A percentile compares a stretch with the other conserved stretches of the same genome.
phyloP scores from a whole-genome alignment of 35 echinoderm and acorn worm species.

The Hemicentrotus pulcherrimus region DNA sequence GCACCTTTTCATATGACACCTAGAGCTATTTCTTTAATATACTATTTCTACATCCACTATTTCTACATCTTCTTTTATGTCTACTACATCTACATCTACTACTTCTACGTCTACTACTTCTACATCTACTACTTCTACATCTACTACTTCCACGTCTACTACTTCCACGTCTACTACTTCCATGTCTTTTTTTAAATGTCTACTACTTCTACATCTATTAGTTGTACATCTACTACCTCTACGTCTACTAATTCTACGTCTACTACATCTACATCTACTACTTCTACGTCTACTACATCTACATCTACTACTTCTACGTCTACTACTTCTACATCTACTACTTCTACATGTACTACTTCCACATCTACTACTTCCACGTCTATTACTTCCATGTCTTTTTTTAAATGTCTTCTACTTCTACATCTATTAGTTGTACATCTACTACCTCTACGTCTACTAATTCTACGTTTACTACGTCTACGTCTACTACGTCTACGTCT shows the following conservation, averaged over 20 bases:
- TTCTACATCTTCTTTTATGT: not conserved
- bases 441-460: not conserved
- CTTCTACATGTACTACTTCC: slow-evolving; percentile 1
- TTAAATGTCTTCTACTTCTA: too few relatives aligned
- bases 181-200: not conserved
- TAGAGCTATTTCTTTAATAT: too few relatives aligned
- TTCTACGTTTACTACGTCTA: not conserved
- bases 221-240: not conserved
- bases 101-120: not conserved
- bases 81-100: slow-evolving; percentile 15
- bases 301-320: not conserved
- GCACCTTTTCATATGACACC: too few relatives aligned
- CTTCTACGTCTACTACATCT: too few relatives aligned
- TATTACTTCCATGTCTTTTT: not conserved
- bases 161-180: not conserved
- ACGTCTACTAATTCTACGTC: not conserved
- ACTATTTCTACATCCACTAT: not conserved
- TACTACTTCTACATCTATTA: not conserved
- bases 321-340: slow-evolving; percentile 20
- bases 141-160: not conserved
- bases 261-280: not conserved
- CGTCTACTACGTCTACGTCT: too few relatives aligned
- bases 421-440: not conserved
- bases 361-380: not conserved
- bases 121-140: not conserved